These are phyloP conservation scores for Tridacna crocea DNA, from an alignment of 2,888 invertebrate species.

Conservation along the genomic window DNA sequence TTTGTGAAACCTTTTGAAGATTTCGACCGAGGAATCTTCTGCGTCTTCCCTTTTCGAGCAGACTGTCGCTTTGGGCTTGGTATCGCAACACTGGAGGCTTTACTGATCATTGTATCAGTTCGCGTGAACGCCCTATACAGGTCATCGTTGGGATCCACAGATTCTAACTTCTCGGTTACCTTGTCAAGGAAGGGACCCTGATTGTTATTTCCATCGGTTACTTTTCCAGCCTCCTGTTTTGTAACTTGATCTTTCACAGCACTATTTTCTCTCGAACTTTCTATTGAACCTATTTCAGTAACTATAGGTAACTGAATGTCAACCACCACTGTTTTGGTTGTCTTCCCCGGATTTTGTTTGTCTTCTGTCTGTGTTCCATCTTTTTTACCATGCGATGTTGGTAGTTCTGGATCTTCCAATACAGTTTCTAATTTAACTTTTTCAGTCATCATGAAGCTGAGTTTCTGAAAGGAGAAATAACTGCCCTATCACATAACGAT, in stretches of 20 bases:
- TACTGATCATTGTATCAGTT: slow-evolving; percentile 37
- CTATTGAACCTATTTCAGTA: slow-evolving; percentile 1
- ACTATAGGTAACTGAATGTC: slow-evolving; percentile 18
- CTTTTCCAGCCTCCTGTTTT: neutral
- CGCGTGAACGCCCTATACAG: slow-evolving; percentile 43
- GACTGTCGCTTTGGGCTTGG: slow-evolving; percentile 4
- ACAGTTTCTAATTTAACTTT: slow-evolving; percentile 16
- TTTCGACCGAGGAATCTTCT: slow-evolving; percentile 36
- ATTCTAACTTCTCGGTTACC: neutral
- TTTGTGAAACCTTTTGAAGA: slow-evolving; percentile 52
- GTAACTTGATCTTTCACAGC: neutral
- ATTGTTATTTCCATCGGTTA: slow-evolving; percentile 13
- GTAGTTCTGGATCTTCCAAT: slow-evolving; percentile 1
- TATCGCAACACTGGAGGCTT: slow-evolving; percentile 9
- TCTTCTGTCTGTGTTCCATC: neutral
- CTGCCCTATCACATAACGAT: neutral
- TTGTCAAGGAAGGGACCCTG: neutral
- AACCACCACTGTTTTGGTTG: slow-evolving; percentile 3
- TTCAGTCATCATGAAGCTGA: neutral
- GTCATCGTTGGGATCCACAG: slow-evolving; percentile 2
- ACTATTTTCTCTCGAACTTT: slow-evolving; percentile 20
- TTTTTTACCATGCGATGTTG: neutral
- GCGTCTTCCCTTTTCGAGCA: slow-evolving; percentile 15
- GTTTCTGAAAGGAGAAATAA: neutral
- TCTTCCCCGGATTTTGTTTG: neutral